Evolutionary conservation across 1,140 invertebrate genomes (phyloP).

Genomic region (Heliconius hewitsoni): DNA sequence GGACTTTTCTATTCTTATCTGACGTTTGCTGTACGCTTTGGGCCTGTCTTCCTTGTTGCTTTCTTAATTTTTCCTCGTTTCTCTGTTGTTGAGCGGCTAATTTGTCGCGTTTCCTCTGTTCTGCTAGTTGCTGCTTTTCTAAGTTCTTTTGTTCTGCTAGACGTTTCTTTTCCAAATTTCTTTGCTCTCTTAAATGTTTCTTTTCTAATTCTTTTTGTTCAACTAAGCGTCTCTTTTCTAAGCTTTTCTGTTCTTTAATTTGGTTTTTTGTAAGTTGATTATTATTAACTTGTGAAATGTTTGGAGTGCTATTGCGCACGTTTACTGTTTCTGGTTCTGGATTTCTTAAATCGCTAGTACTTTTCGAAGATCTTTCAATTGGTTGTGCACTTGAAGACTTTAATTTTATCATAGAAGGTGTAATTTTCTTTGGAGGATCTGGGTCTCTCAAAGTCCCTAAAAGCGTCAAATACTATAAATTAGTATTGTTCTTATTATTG

Average conservation of each 20-base stretch:
- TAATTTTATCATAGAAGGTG: conserved; percentile 54
- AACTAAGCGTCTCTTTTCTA: conserved; percentile 51
- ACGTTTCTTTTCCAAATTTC: conserved; percentile 56
- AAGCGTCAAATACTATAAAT: conserved; percentile 28
- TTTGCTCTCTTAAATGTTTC: conserved; percentile 56
- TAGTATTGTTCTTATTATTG: not conserved
- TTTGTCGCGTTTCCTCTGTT: conserved; percentile 61
- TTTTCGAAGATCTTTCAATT: conserved; percentile 50
- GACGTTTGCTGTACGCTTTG: not conserved
- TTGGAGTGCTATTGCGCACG: conserved; percentile 37
- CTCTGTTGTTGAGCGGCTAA: conserved; percentile 35
- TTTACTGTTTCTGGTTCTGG: conserved; percentile 32
- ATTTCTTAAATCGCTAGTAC: conserved; percentile 51
- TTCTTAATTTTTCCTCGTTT: conserved; percentile 57
- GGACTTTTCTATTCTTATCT: conserved; percentile 45
- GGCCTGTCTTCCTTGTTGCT: conserved; percentile 45
- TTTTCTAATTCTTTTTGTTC: conserved; percentile 61
- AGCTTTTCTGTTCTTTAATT: conserved; percentile 58
- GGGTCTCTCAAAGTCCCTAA: conserved; percentile 45
- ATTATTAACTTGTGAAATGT: conserved; percentile 44
- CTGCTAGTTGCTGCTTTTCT: conserved; percentile 52
- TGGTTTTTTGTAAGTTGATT: conserved; percentile 44
- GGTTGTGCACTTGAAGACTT: conserved; percentile 4
- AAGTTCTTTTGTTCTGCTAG: conserved; percentile 57
- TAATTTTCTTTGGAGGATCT: conserved; percentile 47